These are phyloP conservation scores for Melitaea cinxia DNA, from an alignment of 1,140 invertebrate genomes.

Conservation along the genomic window DNA sequence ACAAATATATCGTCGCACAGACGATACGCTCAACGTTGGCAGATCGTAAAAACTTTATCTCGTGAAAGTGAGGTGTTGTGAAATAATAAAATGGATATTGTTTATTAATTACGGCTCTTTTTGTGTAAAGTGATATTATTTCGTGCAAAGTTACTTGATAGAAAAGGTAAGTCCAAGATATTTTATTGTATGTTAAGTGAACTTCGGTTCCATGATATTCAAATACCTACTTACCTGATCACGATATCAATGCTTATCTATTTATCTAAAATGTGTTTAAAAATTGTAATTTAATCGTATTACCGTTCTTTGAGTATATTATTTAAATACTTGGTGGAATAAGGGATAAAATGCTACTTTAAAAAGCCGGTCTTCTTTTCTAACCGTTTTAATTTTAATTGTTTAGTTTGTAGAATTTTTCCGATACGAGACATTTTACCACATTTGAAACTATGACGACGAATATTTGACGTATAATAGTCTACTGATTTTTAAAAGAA, in stretches of 20 bases:
- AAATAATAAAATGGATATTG: constrained; percentile 49
- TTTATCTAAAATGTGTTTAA: constrained; percentile 20
- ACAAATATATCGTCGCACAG: constrained; percentile 37
- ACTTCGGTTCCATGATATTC: constrained; percentile 6
- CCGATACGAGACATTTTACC: too few species aligned
- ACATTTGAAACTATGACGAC: too few species aligned
- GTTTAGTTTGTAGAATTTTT: too few species aligned
- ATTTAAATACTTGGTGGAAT: not conserved
- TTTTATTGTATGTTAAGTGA: constrained; percentile 9
- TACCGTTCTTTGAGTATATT: not conserved
- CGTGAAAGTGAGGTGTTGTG: constrained; percentile 52
- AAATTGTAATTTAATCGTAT: not conserved
- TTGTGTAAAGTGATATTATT: constrained; percentile 29
- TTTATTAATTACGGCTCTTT: constrained; percentile 31
- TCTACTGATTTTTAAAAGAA: too few species aligned
- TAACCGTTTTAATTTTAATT: too few species aligned
- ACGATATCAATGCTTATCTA: constrained; percentile 29
- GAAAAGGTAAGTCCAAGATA: constrained; percentile 15
- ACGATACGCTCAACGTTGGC: constrained; percentile 32
- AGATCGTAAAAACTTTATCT: constrained; percentile 34
- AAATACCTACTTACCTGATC: constrained; percentile 6
- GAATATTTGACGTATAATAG: too few species aligned
- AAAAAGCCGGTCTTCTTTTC: too few species aligned
- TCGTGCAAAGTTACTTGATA: constrained; percentile 7
- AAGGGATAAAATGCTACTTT: too few species aligned